These are phyloP conservation scores for Anthopleura sola DNA, from an alignment of 64 coral and sea anemone genomes.

Conservation along the genomic window DNA sequence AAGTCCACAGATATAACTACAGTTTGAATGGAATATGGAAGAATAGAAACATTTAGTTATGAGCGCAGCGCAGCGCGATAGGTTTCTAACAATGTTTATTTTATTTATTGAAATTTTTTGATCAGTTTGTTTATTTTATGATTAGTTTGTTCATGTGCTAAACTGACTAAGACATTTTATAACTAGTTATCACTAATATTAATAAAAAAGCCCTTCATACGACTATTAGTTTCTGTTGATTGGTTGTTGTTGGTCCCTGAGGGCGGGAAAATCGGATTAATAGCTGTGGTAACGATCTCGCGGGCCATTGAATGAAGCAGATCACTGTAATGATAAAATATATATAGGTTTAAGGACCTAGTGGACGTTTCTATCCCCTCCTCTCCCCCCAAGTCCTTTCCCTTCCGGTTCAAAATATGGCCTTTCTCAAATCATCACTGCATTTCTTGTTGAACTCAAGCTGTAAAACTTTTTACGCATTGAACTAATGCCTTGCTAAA, in stretches of 20 bases:
- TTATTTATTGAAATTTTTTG: too few species aligned
- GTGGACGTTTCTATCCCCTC: background rate
- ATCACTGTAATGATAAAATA: conserved; percentile 10
- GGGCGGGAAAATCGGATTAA: conserved; percentile 22
- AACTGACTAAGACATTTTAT: background rate
- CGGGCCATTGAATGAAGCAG: background rate
- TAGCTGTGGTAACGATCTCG: background rate
- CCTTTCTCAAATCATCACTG: too few species aligned
- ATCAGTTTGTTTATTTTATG: too few species aligned
- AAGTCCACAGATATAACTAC: too few species aligned
- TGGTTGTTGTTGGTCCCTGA: background rate
- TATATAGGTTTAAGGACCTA: background rate
- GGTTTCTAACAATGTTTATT: too few species aligned
- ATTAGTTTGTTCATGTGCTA: too few species aligned
- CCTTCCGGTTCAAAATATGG: too few species aligned
- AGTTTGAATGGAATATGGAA: too few species aligned
- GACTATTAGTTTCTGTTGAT: background rate
- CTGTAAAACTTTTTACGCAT: too few species aligned
- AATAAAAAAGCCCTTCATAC: background rate
- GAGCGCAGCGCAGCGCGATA: too few species aligned
- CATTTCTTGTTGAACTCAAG: too few species aligned
- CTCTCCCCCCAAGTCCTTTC: background rate
- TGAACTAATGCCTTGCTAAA: conserved; percentile 1
- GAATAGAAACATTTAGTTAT: too few species aligned
- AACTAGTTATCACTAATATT: background rate